Evolutionary conservation across 2,797 vertebrate species (phyloP), one percentile per base, ranked within the genome.

Genomic region (Spondyliosoma cantharus): DNA sequence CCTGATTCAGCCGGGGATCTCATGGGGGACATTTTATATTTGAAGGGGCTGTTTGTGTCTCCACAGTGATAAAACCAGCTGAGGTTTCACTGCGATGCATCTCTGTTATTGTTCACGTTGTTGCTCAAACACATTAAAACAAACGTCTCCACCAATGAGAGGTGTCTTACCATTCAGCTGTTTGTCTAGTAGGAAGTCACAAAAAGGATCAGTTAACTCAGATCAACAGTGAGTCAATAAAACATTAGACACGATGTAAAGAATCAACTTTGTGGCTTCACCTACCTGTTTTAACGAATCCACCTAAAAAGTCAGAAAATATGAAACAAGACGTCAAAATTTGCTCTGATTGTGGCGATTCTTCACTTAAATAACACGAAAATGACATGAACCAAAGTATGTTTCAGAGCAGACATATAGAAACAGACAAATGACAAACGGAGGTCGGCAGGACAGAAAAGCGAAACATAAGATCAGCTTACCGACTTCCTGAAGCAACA

Each of bases 401-500:
- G 11, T 43, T n/a, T 50, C 4, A 56, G 27, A 3, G 0, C 16
- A 72, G 20, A n/a, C n/a, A 3, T 32, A 19, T 59, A 3, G 54
- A 63, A 17, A 0, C 4, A 25, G n/a, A 71, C 13, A 37, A 13
- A 15, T 2, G 4, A 56, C 3, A 29, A 32, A 37, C 32, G 9
- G 37, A 37, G 37, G 32, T 22, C 12, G 53, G 27, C 20, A 16
- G 49, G 56, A 71, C 3, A 61, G 49, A 49, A 15, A 62, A 19
- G 0, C 5, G 22, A 24, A 57, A 67, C 25, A 14, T n/a, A 14
- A 48, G 73, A 76, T 19, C 32, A 9, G 65, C 94, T 95, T 92
- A 96, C 95, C 95, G 24, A 74, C 84, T 92, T 95, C 95, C 79
- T 94, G 92, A 83, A 96, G 95, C 89, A 95, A 86, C 76, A 95